phyloP scores from a whole-genome alignment of 2,888 invertebrate genomes.

The Spatulosminthurus flaviceps region DNA sequence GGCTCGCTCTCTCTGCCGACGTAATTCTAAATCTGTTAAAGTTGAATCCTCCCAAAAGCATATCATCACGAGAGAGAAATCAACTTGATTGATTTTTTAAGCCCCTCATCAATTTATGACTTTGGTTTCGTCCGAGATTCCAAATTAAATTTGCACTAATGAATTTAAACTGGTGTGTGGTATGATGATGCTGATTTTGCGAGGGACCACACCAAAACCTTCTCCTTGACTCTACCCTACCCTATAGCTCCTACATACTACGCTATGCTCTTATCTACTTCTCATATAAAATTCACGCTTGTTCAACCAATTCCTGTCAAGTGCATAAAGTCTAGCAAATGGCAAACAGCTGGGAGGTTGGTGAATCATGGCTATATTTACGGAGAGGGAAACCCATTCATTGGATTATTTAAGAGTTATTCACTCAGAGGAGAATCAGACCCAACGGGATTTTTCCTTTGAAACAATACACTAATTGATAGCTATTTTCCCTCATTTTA shows the following conservation, averaged over 20 bases:
- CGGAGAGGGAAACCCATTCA: neutral
- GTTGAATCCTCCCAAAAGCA: conserved; percentile 1
- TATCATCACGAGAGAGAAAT: conserved; percentile 35
- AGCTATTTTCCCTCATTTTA: too few species aligned
- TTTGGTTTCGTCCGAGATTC: conserved; percentile 34
- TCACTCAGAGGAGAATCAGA: too few species aligned
- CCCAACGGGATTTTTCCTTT: too few species aligned
- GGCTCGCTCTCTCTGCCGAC: neutral
- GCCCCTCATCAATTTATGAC: conserved; percentile 55
- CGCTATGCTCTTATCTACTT: neutral
- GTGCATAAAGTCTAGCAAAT: neutral
- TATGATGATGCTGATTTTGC: conserved; percentile 1
- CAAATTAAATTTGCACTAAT: conserved; percentile 16
- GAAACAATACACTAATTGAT: too few species aligned
- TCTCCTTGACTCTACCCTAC: neutral
- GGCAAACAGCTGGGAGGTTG: neutral
- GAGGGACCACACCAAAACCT: neutral
- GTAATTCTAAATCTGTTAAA: conserved; percentile 1
- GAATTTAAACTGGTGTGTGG: conserved; percentile 7
- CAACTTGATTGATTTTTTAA: conserved; percentile 50
- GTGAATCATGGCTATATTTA: neutral
- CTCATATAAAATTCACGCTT: too few species aligned
- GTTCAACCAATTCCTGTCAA: neutral
- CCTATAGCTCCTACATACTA: neutral
- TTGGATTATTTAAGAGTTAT: too few species aligned